Base-by-base conservation (phyloP, 2,113 vertebrate genomes). In the Callopanchax toddi region DNA sequence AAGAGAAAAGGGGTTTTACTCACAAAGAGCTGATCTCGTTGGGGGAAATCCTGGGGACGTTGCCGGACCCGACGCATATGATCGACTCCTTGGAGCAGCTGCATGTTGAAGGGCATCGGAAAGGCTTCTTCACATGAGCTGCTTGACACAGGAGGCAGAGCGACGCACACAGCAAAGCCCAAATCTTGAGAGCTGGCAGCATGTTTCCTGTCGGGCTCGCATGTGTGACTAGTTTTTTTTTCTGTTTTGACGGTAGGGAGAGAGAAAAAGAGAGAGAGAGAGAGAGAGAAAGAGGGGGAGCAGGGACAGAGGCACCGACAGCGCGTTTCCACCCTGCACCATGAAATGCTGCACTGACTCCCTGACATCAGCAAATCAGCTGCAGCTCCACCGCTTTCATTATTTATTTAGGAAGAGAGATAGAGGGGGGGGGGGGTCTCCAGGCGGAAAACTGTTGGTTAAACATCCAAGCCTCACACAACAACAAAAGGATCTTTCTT, bases 41-140 rank as follows among this genome's bases (percentile, higher is more conserved):
- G 50, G 95, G 94, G 72, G 89, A 78, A 63, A 78, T 92, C 84
- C 92, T 93, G 3, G 94, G 95, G 42, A 96, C 90, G 36, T 89
- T 84, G 40, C 94, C 91, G 40, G 94, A 94, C n/a, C 96, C 96
- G 73, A 98, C 95, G 89, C 97, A 98, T 26, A 98, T 95, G 86
- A 97, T 93, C 50, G 96, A 95, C 76, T 98, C 96, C 85, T 94
- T 94, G 83, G 95, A 95, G 84, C 96, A 98, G 92, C 94, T 97
- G 92, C 96, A 98, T 77, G 93, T 87, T 76, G 92, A 90, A 81
- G 93, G 95, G 71, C 95, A 96, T 86, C 91, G 92, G 83, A 85
- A 85, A 8, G 66, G 55, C 86, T 89, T 94, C 86, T 91, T 94
- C 53, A 83, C 56, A 71, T 91, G 59, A 22, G 37, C 90, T 39